A percentile compares a stretch with the other conserved stretches of the same genome.
These are phyloP conservation scores for Sardinella longiceps DNA, from an alignment of 2,797 vertebrate genomes.

Conservation along the genomic window DNA sequence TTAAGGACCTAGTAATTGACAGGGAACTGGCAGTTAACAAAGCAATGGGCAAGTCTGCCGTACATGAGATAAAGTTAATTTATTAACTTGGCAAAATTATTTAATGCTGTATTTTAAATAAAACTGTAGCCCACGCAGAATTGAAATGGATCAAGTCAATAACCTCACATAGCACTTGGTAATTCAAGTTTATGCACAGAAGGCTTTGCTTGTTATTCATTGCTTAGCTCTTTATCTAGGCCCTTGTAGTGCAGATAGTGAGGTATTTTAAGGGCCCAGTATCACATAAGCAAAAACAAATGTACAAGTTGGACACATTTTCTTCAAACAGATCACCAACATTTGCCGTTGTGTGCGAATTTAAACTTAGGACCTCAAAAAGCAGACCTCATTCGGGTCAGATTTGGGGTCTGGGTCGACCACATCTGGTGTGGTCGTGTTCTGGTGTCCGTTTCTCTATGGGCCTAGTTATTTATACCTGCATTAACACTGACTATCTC, in stretches of 20 bases:
- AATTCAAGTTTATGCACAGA: no score
- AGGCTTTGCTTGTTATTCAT: no score
- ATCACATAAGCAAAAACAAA: no score
- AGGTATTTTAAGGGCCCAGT: neutral
- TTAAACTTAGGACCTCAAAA: neutral
- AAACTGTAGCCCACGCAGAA: no score
- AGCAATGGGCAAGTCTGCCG: neutral
- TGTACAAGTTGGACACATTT: no score
- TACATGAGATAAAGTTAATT: neutral
- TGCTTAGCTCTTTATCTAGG: no score
- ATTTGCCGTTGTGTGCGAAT: no score
- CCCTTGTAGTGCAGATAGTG: no score
- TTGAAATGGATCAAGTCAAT: neutral
- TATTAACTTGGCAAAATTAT: neutral
- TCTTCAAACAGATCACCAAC: no score
- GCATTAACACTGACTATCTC: neutral
- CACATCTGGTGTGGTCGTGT: neutral
- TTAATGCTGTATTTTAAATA: neutral
- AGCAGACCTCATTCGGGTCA: neutral
- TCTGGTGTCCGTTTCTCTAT: neutral
- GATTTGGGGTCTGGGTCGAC: no score
- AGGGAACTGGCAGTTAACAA: neutral
- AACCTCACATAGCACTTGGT: neutral
- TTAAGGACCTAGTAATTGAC: neutral
- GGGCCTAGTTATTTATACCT: neutral